These are phyloP conservation scores for Drosophila ezoana DNA, from an alignment of 2,888 invertebrate genomes.

Conservation along the genomic window DNA sequence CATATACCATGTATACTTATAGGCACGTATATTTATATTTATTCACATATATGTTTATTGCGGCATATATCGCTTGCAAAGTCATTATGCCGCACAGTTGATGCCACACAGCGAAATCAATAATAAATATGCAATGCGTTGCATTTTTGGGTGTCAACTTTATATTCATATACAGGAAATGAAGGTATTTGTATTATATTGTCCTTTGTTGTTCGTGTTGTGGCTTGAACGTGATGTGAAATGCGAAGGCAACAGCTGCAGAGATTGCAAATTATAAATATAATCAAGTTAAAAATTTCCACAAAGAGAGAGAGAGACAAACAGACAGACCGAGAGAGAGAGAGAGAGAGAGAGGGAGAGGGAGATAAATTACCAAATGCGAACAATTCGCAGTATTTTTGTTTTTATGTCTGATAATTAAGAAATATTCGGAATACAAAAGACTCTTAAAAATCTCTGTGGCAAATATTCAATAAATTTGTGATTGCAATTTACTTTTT, in stretches of 20 bases:
- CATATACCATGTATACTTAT: background rate
- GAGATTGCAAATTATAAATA: slow-evolving; percentile 43
- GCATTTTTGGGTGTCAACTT: slow-evolving; percentile 62
- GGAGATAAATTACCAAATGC: background rate
- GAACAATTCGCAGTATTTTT: background rate
- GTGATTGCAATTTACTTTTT: background rate
- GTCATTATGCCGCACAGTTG: slow-evolving; percentile 48
- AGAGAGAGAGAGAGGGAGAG: no score
- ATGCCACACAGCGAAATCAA: slow-evolving; percentile 45
- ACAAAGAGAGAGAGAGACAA: background rate
- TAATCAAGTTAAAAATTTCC: slow-evolving; percentile 18
- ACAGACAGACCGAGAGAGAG: background rate
- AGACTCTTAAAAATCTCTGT: background rate
- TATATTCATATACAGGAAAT: slow-evolving; percentile 66
- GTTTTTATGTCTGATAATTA: background rate
- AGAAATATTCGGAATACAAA: background rate
- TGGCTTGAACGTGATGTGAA: slow-evolving; percentile 9
- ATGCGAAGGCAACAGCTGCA: slow-evolving; percentile 22
- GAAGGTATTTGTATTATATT: slow-evolving; percentile 23
- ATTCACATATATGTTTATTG: slow-evolving; percentile 11
- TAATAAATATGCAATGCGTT: slow-evolving; percentile 57
- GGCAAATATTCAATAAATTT: background rate
- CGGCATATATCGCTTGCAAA: slow-evolving; percentile 36
- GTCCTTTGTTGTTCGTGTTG: slow-evolving; percentile 19
- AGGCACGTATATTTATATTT: background rate